Evolutionary conservation across 2,797 vertebrate genomes (phyloP), one percentile per base, ranked within the genome.

Genomic region (Eurystomus glaucurus): DNA sequence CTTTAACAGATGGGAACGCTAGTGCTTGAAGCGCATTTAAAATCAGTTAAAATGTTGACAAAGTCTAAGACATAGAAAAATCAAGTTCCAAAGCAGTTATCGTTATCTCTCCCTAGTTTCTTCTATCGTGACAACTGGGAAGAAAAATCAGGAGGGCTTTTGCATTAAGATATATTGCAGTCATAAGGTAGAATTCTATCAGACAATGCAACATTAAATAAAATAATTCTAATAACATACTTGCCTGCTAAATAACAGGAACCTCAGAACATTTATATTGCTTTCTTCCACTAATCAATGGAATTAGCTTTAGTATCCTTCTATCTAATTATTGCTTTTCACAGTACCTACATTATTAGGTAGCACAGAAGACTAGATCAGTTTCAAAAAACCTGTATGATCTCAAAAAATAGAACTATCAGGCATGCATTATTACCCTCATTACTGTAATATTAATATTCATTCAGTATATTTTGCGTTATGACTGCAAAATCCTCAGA

Each of bases 341-440:
- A 95, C 93, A 87, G 33, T 90, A 93, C 85, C 94, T 88, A 62
- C 86, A 95, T 97, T 85, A 96, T 96, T 96, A 97, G 69, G 74
- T 15, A 90, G 87, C 72, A 93, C 85, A 79, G 92, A 96, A 84
- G 83, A 75, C 65, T 4, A 78, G 75, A 92, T 69, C 35, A 69
- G 80, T 35, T 41, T 37, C 9, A 77, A 70, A 75, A 78, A 79
- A 88, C 31, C 54, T 58, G 21, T 60, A 82, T 45, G 45, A 51
- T 39, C 65, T 51, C 55, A 69, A 80, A 85, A 94, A 64, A 45
- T 6, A 74, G 37, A 85, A 93, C 90, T 14, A 75, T 52, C 65
- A 77, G 88, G 58, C 51, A 33, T 33, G 68, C 45, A 80, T 82
- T 80, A 76, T 70, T 74, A 51, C 50, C 35, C 82, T 95, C 61